Base-by-base conservation (phyloP, 2,888 invertebrate species). In the Liopterus haemorrhoidalis region DNA sequence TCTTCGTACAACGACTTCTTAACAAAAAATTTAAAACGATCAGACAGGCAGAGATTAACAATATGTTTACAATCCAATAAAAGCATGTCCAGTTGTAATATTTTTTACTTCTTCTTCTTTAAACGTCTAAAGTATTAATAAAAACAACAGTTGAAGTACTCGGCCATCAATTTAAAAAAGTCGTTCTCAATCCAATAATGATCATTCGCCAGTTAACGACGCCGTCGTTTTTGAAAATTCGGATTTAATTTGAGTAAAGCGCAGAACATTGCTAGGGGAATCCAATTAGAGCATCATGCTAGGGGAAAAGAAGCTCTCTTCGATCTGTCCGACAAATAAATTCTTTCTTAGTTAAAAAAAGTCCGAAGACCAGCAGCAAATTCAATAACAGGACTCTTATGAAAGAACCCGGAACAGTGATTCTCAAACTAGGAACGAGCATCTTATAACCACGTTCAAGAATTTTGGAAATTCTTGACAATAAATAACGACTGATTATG, bases 321-420 rank as follows among this genome's bases (percentile, higher is more conserved):
- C 41, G 22, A 41, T 42, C 42, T 36, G 36, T 42, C 42, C 35
- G 28, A 42, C 42, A 42, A 42, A 41, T 41, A 41, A 41, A 42
- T 42, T 42, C 42, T 42, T 42, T 36, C 42, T 15, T 33, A 41
- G 32, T 41, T 32, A 42, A 42, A 42, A 41, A 42, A 42, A 42
- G 35, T 20, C 36, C 36, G 20, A 35, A 35, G 36, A 36, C 42
- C 36, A 42, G 36, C 36, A 36, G 22, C 42, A 42, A 42, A 42
- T 42, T 42, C 42, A 42, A 42, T 42, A 42, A 42, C n/a, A n/a
- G 30, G 6, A 28, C 30, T 5, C 30, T 28, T 11, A 9, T 8
- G 30, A 5, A 28, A 9, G 9, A 25, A 4, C 4, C 15, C 15
- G 5, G 6, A 5, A 15, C 15, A 15, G 5, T 4, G 15, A 32